Conservation (phyloP, 1,140 invertebrate genomes). For the Drosophila punjabiensis region DNA sequence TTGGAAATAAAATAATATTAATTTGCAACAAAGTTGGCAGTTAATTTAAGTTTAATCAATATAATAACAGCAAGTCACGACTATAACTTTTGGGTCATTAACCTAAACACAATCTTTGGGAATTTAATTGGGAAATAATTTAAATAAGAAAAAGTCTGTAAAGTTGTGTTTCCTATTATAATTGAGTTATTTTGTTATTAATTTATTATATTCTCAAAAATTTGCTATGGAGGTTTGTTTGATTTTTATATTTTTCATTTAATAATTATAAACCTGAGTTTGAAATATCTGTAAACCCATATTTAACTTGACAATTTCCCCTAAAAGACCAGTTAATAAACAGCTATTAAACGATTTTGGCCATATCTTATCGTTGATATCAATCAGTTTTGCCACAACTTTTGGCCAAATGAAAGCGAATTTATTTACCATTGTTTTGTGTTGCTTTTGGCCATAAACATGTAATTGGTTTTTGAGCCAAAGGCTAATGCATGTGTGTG, state of each 20-base stretch:
- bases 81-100: neutral
- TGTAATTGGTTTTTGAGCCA: constrained; percentile 70
- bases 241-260: neutral
- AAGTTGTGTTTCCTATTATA: neutral
- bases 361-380: constrained; percentile 67
- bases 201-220: neutral
- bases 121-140: neutral
- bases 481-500: constrained; percentile 20
- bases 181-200: neutral
- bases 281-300: neutral
- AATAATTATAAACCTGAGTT: neutral
- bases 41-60: neutral
- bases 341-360: constrained; percentile 51
- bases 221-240: neutral
- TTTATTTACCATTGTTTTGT: constrained; percentile 36
- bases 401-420: constrained; percentile 57
- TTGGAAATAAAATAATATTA: neutral
- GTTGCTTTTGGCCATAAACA: constrained; percentile 39
- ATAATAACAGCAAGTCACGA: constrained; percentile 1
- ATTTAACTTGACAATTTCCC: constrained; percentile 3
- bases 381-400: constrained; percentile 44
- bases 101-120: neutral
- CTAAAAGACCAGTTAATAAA: constrained; percentile 38
- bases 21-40: neutral
- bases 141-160: neutral